Evolutionary conservation across 2,113 vertebrate genomes (phyloP).

Genomic region (Microcebus murinus): DNA sequence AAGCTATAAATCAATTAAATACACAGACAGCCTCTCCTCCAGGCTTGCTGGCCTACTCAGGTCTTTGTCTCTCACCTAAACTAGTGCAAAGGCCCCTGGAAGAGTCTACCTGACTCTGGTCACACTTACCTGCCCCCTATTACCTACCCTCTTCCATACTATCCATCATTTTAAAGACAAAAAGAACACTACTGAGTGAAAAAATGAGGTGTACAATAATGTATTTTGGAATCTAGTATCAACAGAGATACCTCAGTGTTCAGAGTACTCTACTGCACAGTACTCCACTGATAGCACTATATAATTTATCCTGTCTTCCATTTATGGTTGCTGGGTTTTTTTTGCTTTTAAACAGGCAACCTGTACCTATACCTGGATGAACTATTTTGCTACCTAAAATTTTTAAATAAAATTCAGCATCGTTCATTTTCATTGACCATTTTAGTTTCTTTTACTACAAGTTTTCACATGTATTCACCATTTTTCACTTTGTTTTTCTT

Average conservation of each 20-base stretch:
- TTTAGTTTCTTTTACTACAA: neutral
- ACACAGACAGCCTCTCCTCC: neutral
- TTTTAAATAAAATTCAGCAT: neutral
- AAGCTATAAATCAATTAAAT: neutral
- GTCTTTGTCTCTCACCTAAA: neutral
- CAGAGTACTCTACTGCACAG: neutral
- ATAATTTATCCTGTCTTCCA: neutral
- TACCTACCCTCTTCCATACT: neutral
- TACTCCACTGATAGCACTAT: neutral
- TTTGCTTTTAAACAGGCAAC: neutral
- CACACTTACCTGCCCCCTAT: neutral
- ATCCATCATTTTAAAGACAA: neutral
- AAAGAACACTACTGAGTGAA: neutral
- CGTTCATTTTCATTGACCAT: neutral
- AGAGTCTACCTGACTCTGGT: neutral
- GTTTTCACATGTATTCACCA: neutral
- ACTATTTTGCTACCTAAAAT: neutral
- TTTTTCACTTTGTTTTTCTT: neutral
- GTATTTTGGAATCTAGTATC: neutral
- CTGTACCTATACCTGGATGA: too few species aligned
- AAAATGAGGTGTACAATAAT: neutral
- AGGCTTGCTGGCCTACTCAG: neutral
- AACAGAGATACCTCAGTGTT: neutral
- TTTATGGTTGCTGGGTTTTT: neutral
- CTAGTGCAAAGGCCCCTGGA: neutral